A percentile compares a stretch with the other conserved stretches of the same genome.
These are phyloP conservation scores for Erethizon dorsatum DNA, from an alignment of 2,797 vertebrate species.

Conservation along the genomic window DNA sequence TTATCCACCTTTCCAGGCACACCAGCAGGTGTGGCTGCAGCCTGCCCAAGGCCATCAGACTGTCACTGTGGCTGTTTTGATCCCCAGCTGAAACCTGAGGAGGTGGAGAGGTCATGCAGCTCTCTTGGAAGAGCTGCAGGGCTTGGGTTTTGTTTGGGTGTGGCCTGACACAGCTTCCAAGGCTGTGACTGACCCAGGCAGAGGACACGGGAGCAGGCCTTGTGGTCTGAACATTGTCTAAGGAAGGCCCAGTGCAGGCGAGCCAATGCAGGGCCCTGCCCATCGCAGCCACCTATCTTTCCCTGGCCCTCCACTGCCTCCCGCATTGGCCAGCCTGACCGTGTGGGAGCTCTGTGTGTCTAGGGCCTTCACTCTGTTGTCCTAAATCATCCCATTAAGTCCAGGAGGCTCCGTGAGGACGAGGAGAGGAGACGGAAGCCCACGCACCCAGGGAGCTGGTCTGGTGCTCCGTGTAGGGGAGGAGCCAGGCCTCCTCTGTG, in stretches of 20 bases:
- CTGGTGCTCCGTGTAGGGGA: rapidly evolving
- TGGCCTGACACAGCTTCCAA: rapidly evolving
- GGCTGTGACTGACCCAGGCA: not conserved
- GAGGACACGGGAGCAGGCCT: not conserved
- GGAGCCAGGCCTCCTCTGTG: not conserved
- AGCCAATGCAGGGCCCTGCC: not conserved
- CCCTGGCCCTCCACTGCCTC: not conserved
- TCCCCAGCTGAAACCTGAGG: not conserved
- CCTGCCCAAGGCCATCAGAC: not conserved
- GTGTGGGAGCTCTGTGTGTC: rapidly evolving
- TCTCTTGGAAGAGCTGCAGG: not conserved
- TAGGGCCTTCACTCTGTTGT: not conserved
- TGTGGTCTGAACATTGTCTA: rapidly evolving
- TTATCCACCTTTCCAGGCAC: not conserved
- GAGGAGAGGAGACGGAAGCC: not conserved
- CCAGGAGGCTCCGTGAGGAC: not conserved
- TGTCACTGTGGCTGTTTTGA: not conserved
- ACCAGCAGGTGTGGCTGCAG: not conserved
- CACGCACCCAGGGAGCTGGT: not conserved
- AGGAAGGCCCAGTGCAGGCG: not conserved
- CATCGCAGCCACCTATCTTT: not conserved
- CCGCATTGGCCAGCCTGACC: rapidly evolving
- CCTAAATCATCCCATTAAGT: not conserved
- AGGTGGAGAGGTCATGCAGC: rapidly evolving
- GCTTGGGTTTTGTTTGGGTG: not conserved